Evolutionary conservation across 2,888 invertebrate genomes (phyloP), one percentile per base, ranked within the genome.

Genomic region (Plebejus melissa): DNA sequence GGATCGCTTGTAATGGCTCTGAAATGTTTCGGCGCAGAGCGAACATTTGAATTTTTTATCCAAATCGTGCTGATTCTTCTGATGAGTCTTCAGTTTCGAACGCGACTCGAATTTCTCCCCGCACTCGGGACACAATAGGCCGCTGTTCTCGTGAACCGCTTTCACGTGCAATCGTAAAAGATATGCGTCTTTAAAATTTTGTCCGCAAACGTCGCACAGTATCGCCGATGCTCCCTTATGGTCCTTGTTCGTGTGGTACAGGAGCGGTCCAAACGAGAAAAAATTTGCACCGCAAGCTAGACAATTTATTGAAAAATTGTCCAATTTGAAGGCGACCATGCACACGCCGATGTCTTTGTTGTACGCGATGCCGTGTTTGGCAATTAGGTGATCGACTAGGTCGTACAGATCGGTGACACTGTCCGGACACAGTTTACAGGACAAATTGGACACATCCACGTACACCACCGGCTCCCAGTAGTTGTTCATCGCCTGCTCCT

Each of bases 41-140:
- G 90, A 82, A 78, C 95, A 95, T 75, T 92, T 93, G 80, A 90
- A 94, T 50, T 92, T 94, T 78, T 92, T 94, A 54, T 94, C 93
- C 13, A 89, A 76, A 60, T 89, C 88, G n/a, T 92, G 92, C 9
- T 84, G 85, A 65, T 90, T 88, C 50, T 88, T 89, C 78, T 89
- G 89, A 79, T 95, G 94, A 0, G 91, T 94, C 72, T 88, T 90
- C 38, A 94, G 79, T 69, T 94, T 94, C 0, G 90, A 85, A n/a
- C 88, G 84, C 0, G 93, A 90, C 0, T 94, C 90, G 76, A 94
- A 94, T 36, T 90, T 89, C 71, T 92, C 94, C 0, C 92, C 90
- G 75, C 92, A 93, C 71, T 90, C 90, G 0, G 89, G 83, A 79
- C 94, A 94, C 0, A 90, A 81, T 0, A 88, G 70, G 0, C 88